These are phyloP conservation scores for Tipula vernalis DNA, from an alignment of 2,888 invertebrate genomes.

Conservation along the genomic window DNA sequence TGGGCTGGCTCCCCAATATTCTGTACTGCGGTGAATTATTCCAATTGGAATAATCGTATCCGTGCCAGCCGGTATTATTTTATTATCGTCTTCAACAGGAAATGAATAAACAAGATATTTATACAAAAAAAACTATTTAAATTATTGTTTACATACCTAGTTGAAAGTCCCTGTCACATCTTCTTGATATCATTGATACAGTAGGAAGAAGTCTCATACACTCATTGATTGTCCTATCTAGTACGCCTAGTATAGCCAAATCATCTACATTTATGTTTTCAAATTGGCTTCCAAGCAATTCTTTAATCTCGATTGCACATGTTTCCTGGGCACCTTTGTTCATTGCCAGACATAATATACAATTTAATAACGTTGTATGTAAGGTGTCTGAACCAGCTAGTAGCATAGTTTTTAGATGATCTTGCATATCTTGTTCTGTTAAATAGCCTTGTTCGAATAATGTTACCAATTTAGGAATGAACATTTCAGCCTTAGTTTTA, in stretches of 20 bases:
- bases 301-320: neutral
- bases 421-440: neutral
- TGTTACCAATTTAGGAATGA: neutral
- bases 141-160: neutral
- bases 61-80: neutral
- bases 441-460: neutral
- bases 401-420: neutral
- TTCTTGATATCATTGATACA: neutral
- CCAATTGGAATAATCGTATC: neutral
- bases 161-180: neutral
- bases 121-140: neutral
- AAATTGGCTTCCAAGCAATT: neutral
- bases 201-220: neutral
- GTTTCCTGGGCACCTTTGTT: neutral
- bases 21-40: neutral
- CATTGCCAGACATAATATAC: neutral
- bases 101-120: no score
- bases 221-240: neutral
- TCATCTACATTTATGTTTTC: neutral
- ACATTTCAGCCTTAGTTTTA: neutral
- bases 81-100: neutral
- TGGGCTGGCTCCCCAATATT: neutral
- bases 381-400: neutral
- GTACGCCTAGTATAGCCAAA: neutral
- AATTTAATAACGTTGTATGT: neutral